Evolutionary conservation across 1,140 invertebrate species (phyloP).

Genomic region (Ladona fulva): DNA sequence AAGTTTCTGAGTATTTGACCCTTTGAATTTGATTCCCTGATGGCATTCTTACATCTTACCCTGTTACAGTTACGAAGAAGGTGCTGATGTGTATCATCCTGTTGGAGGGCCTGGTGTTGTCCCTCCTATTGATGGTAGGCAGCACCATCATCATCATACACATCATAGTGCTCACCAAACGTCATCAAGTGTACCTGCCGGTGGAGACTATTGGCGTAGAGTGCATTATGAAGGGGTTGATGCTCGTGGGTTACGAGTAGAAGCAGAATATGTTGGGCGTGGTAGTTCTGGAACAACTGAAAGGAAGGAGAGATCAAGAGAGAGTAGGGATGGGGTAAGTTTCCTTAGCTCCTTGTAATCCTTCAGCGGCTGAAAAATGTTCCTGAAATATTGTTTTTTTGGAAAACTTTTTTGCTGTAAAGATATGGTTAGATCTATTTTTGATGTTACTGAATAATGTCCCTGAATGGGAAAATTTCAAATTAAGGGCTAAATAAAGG

Average conservation of each 20-base stretch:
- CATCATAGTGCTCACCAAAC: not conserved
- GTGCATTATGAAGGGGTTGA: constrained; percentile 23
- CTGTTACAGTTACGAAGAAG: not conserved
- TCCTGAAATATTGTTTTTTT: too few species aligned
- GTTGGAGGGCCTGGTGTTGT: not conserved
- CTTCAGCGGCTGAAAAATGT: too few species aligned
- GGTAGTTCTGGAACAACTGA: not conserved
- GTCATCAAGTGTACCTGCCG: not conserved
- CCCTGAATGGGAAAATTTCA: too few species aligned
- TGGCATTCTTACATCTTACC: too few species aligned
- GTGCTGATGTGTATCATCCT: not conserved
- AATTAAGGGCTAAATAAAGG: too few species aligned
- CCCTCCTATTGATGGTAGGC: not conserved
- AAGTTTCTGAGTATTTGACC: too few species aligned
- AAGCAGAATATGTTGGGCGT: constrained; percentile 21
- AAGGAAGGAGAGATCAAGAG: not conserved
- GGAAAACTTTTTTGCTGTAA: too few species aligned
- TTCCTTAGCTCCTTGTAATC: not conserved
- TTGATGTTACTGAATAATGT: too few species aligned
- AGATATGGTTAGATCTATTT: too few species aligned
- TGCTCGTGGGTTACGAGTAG: constrained; percentile 20
- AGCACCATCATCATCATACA: constrained; percentile 16
- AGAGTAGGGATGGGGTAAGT: not conserved
- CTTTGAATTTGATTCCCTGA: too few species aligned
- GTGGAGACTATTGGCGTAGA: constrained; percentile 19